Base-by-base conservation (phyloP, 2,888 invertebrate genomes). In the Thelaira solivaga region DNA sequence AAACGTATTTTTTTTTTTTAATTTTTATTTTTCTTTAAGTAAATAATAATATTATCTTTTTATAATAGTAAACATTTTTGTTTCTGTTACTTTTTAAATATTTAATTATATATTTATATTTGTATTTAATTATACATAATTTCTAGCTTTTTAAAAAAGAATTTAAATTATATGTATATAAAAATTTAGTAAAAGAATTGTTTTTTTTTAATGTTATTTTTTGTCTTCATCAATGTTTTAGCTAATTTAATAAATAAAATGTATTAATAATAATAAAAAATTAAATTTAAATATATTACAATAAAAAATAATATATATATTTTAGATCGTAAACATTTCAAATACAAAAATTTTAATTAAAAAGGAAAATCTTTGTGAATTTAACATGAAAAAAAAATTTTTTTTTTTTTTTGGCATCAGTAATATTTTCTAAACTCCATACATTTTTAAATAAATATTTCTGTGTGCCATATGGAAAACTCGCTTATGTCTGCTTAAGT, bases 1-100 rank as follows among this genome's bases (percentile, higher is more conserved):
- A 81, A 81, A 80, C 81, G 78, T 74, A 61, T 67, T 36, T 43
- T 65, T 68, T 47, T 59, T 79, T 80, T 81, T 41, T 31, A 36
- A 51, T 74, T 55, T 45, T 43, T 59, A 8, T 74, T 34, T 71
- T 73, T 57, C 43, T 74, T 72, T 43, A 62, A 57, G 68, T 80
- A 75, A 76, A 80, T 80, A 75, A 74, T 75, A 78, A 67, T 78
- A 74, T 51, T n/a, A 55, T 59, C 49, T 74, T 81, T 73, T 49
- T 68, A 72, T 73, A 73, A 76, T 78, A 80, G 71, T 80, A 80
- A 80, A 69, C 74, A 64, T 59, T 67, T 71, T 62, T 64, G 29
- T 31, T 34, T 59, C 59, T 36, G n/a, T 29, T n/a, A n/a, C n/a
- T n/a, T 41, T 61, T 67, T 47, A 11, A 64, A 59, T 73, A 68